Base-by-base conservation (phyloP, 1,140 invertebrate species). In the Lordiphosa mommai region DNA sequence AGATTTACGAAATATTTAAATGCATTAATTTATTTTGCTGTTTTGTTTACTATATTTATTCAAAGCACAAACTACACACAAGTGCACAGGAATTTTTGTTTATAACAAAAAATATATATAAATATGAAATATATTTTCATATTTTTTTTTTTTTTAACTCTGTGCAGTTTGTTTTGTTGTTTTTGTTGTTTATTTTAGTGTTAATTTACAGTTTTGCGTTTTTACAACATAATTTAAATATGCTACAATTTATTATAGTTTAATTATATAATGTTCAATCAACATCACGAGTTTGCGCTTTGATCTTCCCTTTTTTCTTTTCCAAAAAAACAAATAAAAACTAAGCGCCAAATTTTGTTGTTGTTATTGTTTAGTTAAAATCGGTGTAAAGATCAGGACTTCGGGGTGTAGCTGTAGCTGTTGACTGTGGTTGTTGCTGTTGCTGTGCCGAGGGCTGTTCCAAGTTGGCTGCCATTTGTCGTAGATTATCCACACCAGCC, bases 401-500 rank as follows among this genome's bases (percentile, higher is more conserved):
- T 12, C 67, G 37, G 5, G 64, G 69, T 43, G 72, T 69, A 30
- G 66, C 32, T 43, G 72, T 69, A 30, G 66, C 29, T 36, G 57
- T 60, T 47, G n/a, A n/a, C n/a, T n/a, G 61, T 7, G 46, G 40
- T 36, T 66, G 69, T n/a, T n/a, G 16, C 20, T 65, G 82, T 13
- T 87, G 37, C 4, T 20, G 61, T 8, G 46, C 49, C 36, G 10
- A 14, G 5, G 66, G 65, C 44, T 65, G 82, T 12, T 87, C 86
- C 12, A 88, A 55, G 43, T 68, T 80, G 7, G 86, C 77, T 2
- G 86, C 86, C 70, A 94, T 90, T 55, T 92, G 89, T 61, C 92
- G 89, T 32, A 94, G 86, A 89, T 93, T 93, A 59, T 92, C 92
- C 14, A 93, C 92, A 23, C 93, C 93, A 32, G 89, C 91, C 71